phyloP scores from a whole-genome alignment of 30 jellyfish, hydroid and myxozoan genomes.

The Nemopilema nomurai region DNA sequence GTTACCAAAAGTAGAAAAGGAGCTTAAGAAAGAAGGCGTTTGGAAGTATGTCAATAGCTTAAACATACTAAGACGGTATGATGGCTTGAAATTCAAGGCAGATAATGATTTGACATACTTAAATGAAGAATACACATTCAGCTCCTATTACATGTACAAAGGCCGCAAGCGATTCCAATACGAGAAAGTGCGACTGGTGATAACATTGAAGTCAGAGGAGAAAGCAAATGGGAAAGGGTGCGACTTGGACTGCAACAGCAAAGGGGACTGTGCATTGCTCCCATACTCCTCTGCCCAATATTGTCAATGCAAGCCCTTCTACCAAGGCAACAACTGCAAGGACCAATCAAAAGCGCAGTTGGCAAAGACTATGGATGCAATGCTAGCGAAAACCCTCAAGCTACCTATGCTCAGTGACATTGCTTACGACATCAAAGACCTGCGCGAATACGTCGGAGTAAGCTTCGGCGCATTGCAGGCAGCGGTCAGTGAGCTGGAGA shows the following conservation, averaged over 20 bases:
- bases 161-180: neutral
- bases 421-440: conserved; percentile 33
- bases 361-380: conserved; percentile 57
- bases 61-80: conserved; percentile 18
- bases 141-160: neutral
- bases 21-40: conserved; percentile 21
- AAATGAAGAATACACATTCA: conserved; percentile 37
- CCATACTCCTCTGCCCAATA: conserved; percentile 24
- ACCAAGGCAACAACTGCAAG: conserved; percentile 42
- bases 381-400: conserved; percentile 34
- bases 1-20: neutral
- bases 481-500: conserved; percentile 33
- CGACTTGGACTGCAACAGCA: conserved; percentile 8
- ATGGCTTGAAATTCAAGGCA: neutral
- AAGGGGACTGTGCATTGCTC: conserved; percentile 2
- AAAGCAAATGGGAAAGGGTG: conserved; percentile 13
- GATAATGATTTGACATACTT: conserved; percentile 10
- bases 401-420: conserved; percentile 51
- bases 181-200: conserved; percentile 19
- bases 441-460: conserved; percentile 37
- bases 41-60: conserved; percentile 26
- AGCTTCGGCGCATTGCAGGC: conserved; percentile 36
- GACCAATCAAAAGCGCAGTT: conserved; percentile 22
- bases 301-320: conserved; percentile 42
- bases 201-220: conserved; percentile 20